Percentiles rank a stretch among this genome's conserved stretches.
These are phyloP conservation scores for Ptychodera flava DNA, from an alignment of 35 echinoderm and acorn worm genomes.

Conservation along the genomic window DNA sequence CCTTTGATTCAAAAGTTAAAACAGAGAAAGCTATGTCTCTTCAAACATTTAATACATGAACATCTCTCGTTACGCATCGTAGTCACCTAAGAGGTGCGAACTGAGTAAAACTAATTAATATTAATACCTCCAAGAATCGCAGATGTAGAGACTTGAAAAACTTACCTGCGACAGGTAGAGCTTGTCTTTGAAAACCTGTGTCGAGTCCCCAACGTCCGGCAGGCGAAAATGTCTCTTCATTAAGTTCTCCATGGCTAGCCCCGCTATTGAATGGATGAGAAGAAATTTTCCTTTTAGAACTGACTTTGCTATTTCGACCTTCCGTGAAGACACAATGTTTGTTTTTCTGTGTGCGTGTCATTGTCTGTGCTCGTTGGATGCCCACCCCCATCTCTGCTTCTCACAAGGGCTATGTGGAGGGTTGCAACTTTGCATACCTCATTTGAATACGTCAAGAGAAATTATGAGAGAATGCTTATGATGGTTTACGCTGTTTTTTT, in stretches of 20 bases:
- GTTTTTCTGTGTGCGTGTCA: background rate
- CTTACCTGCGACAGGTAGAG: slow-evolving; percentile 88
- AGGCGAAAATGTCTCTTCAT: slow-evolving; percentile 70
- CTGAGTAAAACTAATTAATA: no score
- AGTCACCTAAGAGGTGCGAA: no score
- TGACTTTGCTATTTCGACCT: background rate
- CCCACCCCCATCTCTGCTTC: background rate
- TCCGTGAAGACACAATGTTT: background rate
- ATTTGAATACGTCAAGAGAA: no score
- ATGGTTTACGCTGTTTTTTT: no score
- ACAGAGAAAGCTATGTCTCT: no score
- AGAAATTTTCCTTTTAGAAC: background rate
- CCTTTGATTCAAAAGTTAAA: no score
- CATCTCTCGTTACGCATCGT: no score
- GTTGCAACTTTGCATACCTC: no score
- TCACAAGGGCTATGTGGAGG: background rate
- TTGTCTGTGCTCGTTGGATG: background rate
- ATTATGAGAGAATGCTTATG: no score
- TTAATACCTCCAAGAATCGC: no score
- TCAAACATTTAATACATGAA: no score
- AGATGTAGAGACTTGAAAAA: no score
- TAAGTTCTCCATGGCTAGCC: slow-evolving; percentile 51
- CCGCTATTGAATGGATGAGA: slow-evolving; percentile 31
- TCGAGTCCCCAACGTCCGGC: slow-evolving; percentile 10
- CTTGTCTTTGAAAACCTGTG: slow-evolving; percentile 39